Base-by-base conservation (phyloP, 2,797 vertebrate species). In the Enteromius trimaculatus region DNA sequence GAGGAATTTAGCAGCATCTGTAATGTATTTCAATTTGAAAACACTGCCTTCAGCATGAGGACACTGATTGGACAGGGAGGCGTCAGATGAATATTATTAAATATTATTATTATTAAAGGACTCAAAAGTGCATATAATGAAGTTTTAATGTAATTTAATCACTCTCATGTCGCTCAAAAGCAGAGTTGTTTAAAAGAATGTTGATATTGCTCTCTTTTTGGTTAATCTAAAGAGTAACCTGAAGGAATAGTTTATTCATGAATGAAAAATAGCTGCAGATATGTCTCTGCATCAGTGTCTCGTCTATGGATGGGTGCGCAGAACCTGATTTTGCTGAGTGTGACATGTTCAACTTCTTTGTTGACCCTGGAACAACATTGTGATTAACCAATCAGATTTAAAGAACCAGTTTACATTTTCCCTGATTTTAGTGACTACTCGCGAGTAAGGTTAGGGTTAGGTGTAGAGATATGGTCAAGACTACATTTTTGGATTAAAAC, bases 1-100 rank as follows among this genome's bases (percentile, higher is more conserved):
- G 17, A 80, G 19, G 51, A 81, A 64, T 72, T 64, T 16, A 21
- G 47, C 31, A 66, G 80, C 72, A 68, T 76, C 31, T 81, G 69
- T 51, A 31, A 71, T 49, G 17, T n/a, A 49, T 82, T 75, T 75
- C 11, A 9, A 6, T 49, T n/a, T 23, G 51, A 81, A 68, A 49
- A 68, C 58, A 65, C 23, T 1, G 19, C 7, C 31, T 65, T 26
- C 13, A 64, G 80, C 60, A 26, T 11, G 29, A 19, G 29, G 58
- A 74, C 42, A 74, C 6, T 53, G 44, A 74, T 65, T 75, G 29
- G 37, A 29, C 80, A n/a, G 44, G 16, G 21, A 34, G 9, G 16
- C 1, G 3, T 51, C 42, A n/a, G n/a, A n/a, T n/a, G n/a, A n/a
- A n/a, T n/a, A n/a, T n/a, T n/a, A n/a, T n/a, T n/a, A n/a, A n/a